Percentiles rank a stretch among this genome's conserved stretches.
Conservation (phyloP, 1,140 invertebrate genomes). For the Gonioctena quinquepunctata region DNA sequence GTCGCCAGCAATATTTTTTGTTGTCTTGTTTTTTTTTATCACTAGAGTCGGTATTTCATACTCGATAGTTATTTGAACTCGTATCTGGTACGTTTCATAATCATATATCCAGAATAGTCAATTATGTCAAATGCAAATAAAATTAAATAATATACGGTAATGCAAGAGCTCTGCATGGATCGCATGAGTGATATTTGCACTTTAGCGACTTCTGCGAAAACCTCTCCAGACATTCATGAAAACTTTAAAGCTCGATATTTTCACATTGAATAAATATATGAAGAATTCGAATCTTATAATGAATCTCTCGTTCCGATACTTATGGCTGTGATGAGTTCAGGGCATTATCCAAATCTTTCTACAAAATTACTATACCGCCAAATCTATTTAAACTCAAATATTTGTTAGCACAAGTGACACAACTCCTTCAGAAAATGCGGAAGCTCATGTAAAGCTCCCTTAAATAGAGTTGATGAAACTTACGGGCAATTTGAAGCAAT, state of each 20-base stretch:
- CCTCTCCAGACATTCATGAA: background rate
- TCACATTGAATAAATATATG: background rate
- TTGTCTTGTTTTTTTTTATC: too few species aligned
- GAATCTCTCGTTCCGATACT: background rate
- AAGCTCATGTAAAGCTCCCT: slow-evolving; percentile 6
- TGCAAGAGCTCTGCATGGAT: background rate
- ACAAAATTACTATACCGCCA: background rate
- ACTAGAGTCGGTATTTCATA: too few species aligned
- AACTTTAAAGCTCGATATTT: background rate
- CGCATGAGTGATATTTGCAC: background rate
- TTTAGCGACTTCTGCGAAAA: background rate
- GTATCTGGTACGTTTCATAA: too few species aligned
- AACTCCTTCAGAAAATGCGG: background rate
- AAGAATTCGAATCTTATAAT: background rate
- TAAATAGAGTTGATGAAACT: slow-evolving; percentile 20
- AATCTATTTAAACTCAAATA: background rate
- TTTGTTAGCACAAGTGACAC: background rate
- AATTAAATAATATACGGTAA: background rate
- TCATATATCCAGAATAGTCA: too few species aligned
- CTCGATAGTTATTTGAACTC: too few species aligned
- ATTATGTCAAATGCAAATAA: background rate
- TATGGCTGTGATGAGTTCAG: background rate
- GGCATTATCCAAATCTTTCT: background rate
- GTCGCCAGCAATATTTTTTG: too few species aligned
- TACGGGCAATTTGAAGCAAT: slow-evolving; percentile 24